Evolutionary conservation across 2,888 invertebrate species (phyloP).

Genomic region (Lochmaea crataegi): DNA sequence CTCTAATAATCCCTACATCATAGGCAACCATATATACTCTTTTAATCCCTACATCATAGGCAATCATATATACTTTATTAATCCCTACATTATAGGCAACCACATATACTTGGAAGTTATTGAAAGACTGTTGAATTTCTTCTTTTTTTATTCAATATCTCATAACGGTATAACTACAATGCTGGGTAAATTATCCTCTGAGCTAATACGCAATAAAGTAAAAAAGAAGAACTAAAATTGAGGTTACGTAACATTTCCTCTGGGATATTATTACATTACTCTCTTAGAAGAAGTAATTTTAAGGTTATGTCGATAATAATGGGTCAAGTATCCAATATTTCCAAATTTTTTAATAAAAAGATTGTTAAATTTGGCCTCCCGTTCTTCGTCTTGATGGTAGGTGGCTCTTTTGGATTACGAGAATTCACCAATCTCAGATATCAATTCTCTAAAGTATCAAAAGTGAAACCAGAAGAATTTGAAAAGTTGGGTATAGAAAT

Average conservation of each 20-base stretch:
- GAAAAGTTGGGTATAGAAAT: slow-evolving; percentile 75
- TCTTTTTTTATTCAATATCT: not conserved
- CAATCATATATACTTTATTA: too few species aligned
- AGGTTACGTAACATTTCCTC: too few species aligned
- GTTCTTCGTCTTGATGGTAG: slow-evolving; percentile 77
- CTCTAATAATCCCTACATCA: not conserved
- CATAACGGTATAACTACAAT: too few species aligned
- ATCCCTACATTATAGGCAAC: not conserved
- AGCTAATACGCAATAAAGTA: too few species aligned
- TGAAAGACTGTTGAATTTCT: not conserved
- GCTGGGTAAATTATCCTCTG: too few species aligned
- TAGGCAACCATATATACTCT: not conserved
- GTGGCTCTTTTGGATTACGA: slow-evolving; percentile 81
- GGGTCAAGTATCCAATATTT: slow-evolving; percentile 21
- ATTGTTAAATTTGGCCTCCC: slow-evolving; percentile 75
- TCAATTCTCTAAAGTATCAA: slow-evolving; percentile 69
- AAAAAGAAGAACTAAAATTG: too few species aligned
- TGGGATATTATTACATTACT: too few species aligned
- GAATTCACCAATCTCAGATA: slow-evolving; percentile 82
- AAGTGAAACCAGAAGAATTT: slow-evolving; percentile 73
- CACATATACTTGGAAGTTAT: not conserved
- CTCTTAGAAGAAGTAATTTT: not conserved
- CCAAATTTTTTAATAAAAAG: slow-evolving; percentile 55
- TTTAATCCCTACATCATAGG: too few species aligned
- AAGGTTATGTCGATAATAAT: slow-evolving; percentile 19